These are phyloP conservation scores for Eueides isabella DNA, from an alignment of 1,140 invertebrate genomes.

Conservation along the genomic window DNA sequence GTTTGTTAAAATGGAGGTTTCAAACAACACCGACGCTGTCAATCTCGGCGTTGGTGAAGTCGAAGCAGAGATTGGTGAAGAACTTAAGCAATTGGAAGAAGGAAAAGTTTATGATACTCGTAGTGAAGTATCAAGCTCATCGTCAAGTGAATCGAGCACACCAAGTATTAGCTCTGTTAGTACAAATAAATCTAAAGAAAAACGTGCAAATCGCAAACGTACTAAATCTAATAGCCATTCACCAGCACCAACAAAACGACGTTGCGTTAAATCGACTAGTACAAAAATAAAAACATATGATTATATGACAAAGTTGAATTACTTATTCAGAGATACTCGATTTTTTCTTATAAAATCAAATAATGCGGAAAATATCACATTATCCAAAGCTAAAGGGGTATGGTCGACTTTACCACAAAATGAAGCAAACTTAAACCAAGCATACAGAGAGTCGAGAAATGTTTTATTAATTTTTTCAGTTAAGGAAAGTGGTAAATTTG, in stretches of 20 bases:
- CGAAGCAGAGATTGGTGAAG: conserved; percentile 88
- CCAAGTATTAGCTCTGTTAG: conserved; percentile 90
- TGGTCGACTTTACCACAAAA: conserved; percentile 99
- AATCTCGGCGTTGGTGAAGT: conserved; percentile 87
- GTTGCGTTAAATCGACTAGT: conserved; percentile 70
- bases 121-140: conserved; percentile 90
- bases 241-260: conserved; percentile 79
- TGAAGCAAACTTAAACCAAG: conserved; percentile 97
- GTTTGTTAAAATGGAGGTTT: conserved; percentile 73
- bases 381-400: conserved; percentile 97
- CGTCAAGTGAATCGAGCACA: conserved; percentile 86
- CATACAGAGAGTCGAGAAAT: conserved; percentile 95
- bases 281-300: conserved; percentile 88
- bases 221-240: conserved; percentile 81
- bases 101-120: conserved; percentile 87
- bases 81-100: conserved; percentile 86
- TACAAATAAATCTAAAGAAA: conserved; percentile 79
- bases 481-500: conserved; percentile 97
- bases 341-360: conserved; percentile 99
- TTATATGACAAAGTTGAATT: conserved; percentile 95
- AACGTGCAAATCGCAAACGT: conserved; percentile 78
- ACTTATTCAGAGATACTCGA: conserved; percentile 96
- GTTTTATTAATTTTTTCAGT: conserved; percentile 98
- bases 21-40: conserved; percentile 84
- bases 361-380: conserved; percentile 97